Conservation (phyloP, 2,888 invertebrate genomes). For the Drosophila monieri region DNA sequence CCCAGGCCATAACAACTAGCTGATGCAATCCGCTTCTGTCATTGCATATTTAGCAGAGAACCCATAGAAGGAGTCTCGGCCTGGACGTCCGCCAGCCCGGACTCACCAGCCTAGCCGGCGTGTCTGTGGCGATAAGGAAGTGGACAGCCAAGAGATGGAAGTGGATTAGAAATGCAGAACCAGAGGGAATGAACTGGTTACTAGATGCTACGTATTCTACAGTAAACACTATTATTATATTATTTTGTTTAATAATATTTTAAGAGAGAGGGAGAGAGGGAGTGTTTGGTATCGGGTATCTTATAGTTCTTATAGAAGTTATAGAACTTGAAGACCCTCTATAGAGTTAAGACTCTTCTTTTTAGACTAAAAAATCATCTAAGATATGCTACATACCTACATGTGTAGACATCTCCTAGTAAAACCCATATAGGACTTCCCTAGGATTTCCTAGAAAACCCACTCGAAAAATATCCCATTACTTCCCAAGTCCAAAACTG, state of each 20-base stretch:
- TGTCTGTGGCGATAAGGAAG: constrained; percentile 14
- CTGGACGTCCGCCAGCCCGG: background rate
- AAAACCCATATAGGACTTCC: too few species aligned
- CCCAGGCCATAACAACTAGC: constrained; percentile 33
- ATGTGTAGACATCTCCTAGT: too few species aligned
- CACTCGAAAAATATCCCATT: too few species aligned
- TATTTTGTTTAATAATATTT: too few species aligned
- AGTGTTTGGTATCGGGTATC: background rate
- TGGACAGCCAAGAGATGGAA: background rate
- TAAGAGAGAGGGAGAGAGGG: too few species aligned
- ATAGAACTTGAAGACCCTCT: background rate
- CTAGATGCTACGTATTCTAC: background rate
- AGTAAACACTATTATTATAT: too few species aligned
- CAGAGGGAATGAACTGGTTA: constrained; percentile 2
- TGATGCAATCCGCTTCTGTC: constrained; percentile 63
- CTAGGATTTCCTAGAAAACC: too few species aligned
- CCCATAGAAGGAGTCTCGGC: background rate
- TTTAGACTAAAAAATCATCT: too few species aligned
- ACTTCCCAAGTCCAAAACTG: too few species aligned
- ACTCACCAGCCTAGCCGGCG: constrained; percentile 26
- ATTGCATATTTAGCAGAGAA: constrained; percentile 40
- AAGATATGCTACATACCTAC: too few species aligned
- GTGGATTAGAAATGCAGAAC: constrained; percentile 2
- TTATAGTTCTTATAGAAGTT: background rate
- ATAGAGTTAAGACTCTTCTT: background rate